Evolutionary conservation across 2,113 vertebrate species (phyloP), one percentile per base, ranked within the genome.

Genomic region (Grus americana): DNA sequence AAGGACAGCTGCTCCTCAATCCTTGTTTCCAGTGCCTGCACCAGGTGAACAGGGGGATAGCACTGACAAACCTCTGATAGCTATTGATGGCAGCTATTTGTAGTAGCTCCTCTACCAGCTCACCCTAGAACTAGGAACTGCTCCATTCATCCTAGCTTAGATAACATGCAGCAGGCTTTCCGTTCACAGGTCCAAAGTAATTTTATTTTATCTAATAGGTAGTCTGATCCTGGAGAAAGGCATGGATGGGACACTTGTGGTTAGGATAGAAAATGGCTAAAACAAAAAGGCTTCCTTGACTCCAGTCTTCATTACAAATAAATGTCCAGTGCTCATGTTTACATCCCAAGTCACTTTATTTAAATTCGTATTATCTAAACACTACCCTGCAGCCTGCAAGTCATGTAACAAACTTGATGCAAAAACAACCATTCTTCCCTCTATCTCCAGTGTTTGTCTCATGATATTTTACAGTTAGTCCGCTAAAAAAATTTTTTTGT

Each of bases 381-480:
- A 71, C 93, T 93, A 97, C 54, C 87, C 75, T 95, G 87, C 50
- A 84, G 71, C 86, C 90, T 90, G 74, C 87, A 93, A 79, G 34
- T 94, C 63, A 29, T 49, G 50, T 55, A 87, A 88, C 21, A 50
- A 92, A 93, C 76, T 15, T 57, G 59, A 95, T 87, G 79, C 71
- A 82, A 92, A 90, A 75, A 4, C 73, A 62, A 27, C 54, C 85
- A 65, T 81, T 58, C 75, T 96, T 80, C 59, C 74, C 21, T 88
- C 74, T 84, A 34, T 62, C 57, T 88, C 82, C 90, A 90, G 2
- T 63, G 40, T 65, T 92, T 87, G 29, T 59, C 44, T 88, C 81
- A 34, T 40, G 55, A 20, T 93, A 94, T 52, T 95, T 95, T 95
- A 97, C 93, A 97, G 82, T 92, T 93, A 93, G 62, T 93, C 74